Percentiles rank a stretch among this genome's conserved stretches.
Evolutionary conservation across 2,888 invertebrate genomes (phyloP).

Genomic region (Penaeus monodon): DNA sequence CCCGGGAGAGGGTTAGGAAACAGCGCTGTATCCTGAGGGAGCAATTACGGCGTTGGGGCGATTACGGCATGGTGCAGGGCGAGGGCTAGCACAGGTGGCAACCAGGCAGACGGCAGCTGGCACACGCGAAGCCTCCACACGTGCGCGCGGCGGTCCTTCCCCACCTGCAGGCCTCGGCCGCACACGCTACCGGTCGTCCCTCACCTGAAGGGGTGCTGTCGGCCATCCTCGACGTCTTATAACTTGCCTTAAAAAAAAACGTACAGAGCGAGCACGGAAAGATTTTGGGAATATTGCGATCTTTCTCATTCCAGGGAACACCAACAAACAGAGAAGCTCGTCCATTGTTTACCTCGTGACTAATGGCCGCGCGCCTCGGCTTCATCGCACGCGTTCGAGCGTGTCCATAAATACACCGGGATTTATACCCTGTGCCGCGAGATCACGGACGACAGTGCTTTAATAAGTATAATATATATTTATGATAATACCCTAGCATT

Average conservation of each 20-base stretch:
- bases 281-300: too few relatives aligned
- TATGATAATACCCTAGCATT: too few relatives aligned
- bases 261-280: too few relatives aligned
- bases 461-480: too few relatives aligned
- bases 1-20: neutral
- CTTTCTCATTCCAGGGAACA: neutral
- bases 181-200: conserved; percentile 1
- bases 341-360: conserved; percentile 8
- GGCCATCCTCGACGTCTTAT: too few relatives aligned
- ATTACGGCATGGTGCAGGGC: neutral
- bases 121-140: neutral
- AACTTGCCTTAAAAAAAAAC: too few relatives aligned
- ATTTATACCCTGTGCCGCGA: too few relatives aligned
- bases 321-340: neutral
- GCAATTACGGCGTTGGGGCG: neutral
- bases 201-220: too few relatives aligned
- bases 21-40: neutral
- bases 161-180: conserved; percentile 12
- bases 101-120: neutral
- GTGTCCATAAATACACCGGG: neutral
- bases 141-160: conserved; percentile 3
- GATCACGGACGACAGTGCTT: too few relatives aligned
- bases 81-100: neutral
- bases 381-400: neutral
- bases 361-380: neutral